Base-by-base conservation (phyloP, 2,888 invertebrate species). In the Aphidoletes aphidimyza region DNA sequence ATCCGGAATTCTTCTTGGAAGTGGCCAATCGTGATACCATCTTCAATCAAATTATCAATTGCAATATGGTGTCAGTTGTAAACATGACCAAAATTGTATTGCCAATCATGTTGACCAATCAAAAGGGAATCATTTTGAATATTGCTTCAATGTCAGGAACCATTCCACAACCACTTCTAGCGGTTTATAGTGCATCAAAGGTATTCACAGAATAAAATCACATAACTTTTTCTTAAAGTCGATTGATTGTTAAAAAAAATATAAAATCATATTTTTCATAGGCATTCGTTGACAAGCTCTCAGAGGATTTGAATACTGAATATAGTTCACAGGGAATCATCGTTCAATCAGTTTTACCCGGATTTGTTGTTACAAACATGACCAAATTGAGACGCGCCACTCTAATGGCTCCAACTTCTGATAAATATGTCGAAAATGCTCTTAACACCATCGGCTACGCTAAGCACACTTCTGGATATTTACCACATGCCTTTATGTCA, bases 341-440 rank as follows among this genome's bases (percentile, higher is more conserved):
- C 5, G 91, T 97, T 6, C 97, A 98, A 90, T 94, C 95, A 88
- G 91, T 98, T 0, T 90, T 94, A 85, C 98, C 98, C 0, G 97
- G 96, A 0, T 96, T 95, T 87, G 97, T 98, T 0, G 96, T 96
- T 34, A 97, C 97, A 0, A 97, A 97, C 88, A 96, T 97, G 95
- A 94, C 95, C 14, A 95, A 95, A 87, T 94, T 97, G 85, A 92
- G 92, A n/a, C 91, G 91, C 54, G 91, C 94, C 39, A 93, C 94
- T 0, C 91, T 94, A 89, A 93, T 96, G 90, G 94, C 95, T 0
- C 96, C 96, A 0, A 92, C 93, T 0, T 93, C 96, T 0, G 92
- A 93, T 81, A 91, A 90, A 47, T 97, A 93, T 88, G 96, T 96
- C 45, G 91, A 91, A 85, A 92, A 94, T 0, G 94, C 96, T 0